These are phyloP conservation scores for Caloenas nicobarica DNA, from an alignment of 2,113 vertebrate species.

Conservation along the genomic window DNA sequence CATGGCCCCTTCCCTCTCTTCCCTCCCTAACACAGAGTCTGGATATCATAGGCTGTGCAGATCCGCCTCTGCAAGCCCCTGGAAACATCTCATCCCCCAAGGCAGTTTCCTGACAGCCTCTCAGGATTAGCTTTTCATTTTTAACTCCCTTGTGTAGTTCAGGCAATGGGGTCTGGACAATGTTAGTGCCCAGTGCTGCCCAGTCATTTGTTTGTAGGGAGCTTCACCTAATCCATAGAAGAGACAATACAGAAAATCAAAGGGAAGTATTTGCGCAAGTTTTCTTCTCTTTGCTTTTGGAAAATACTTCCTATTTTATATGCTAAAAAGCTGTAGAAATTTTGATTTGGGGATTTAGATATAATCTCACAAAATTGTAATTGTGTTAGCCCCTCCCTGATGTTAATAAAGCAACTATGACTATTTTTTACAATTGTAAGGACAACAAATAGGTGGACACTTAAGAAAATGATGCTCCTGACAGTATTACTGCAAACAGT, in stretches of 20 bases:
- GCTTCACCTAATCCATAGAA: background rate
- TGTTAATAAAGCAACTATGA: background rate
- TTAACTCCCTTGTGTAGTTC: background rate
- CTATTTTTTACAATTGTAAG: background rate
- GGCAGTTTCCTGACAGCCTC: background rate
- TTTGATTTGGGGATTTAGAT: background rate
- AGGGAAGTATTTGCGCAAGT: background rate
- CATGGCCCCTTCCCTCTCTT: fast-evolving
- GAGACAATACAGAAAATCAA: background rate
- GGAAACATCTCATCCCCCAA: background rate
- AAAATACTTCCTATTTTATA: background rate
- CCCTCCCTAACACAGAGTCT: fast-evolving
- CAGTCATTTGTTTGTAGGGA: background rate
- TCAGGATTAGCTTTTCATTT: background rate
- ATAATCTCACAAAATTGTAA: background rate
- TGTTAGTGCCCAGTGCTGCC: background rate
- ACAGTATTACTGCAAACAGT: background rate
- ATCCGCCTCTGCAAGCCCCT: background rate
- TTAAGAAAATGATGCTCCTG: background rate
- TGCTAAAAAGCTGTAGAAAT: background rate
- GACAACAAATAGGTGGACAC: background rate
- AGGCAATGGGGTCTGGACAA: background rate
- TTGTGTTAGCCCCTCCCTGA: background rate
- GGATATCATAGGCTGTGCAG: background rate
- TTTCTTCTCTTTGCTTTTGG: background rate